Percentiles rank a stretch among this genome's conserved stretches.
Evolutionary conservation across 2,888 invertebrate genomes (phyloP).

Genomic region (Drosophila merina): DNA sequence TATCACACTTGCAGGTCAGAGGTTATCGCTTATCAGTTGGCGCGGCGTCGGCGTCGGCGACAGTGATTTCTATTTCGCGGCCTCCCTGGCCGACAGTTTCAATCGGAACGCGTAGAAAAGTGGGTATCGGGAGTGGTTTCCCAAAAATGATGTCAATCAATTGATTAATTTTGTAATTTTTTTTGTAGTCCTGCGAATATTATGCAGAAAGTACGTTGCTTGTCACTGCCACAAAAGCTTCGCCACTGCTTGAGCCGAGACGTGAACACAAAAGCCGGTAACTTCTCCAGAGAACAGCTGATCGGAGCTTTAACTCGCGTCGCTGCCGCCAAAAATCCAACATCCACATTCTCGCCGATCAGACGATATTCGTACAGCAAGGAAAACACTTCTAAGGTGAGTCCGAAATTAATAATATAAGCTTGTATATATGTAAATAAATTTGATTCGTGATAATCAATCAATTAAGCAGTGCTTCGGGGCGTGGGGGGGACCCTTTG

Average conservation of each 20-base stretch:
- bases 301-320: constrained; percentile 24
- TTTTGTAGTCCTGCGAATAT: neutral
- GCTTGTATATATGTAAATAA: neutral
- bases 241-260: constrained; percentile 26
- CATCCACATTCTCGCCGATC: constrained; percentile 46
- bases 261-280: constrained; percentile 26
- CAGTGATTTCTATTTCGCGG: neutral
- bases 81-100: neutral
- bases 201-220: constrained; percentile 39
- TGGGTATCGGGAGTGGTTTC: neutral
- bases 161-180: neutral
- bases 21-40: constrained; percentile 1
- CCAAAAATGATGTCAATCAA: neutral
- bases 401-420: neutral
- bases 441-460: neutral
- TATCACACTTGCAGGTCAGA: constrained; percentile 1
- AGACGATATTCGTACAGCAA: constrained; percentile 53
- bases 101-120: constrained; percentile 2
- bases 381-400: constrained; percentile 21
- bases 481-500: neutral
- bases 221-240: constrained; percentile 30
- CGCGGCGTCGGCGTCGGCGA: neutral
- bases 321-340: constrained; percentile 16
- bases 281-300: constrained; percentile 42
- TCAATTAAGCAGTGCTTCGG: neutral